Conservation (phyloP, 2,113 vertebrate genomes). For the Rattus rattus region DNA sequence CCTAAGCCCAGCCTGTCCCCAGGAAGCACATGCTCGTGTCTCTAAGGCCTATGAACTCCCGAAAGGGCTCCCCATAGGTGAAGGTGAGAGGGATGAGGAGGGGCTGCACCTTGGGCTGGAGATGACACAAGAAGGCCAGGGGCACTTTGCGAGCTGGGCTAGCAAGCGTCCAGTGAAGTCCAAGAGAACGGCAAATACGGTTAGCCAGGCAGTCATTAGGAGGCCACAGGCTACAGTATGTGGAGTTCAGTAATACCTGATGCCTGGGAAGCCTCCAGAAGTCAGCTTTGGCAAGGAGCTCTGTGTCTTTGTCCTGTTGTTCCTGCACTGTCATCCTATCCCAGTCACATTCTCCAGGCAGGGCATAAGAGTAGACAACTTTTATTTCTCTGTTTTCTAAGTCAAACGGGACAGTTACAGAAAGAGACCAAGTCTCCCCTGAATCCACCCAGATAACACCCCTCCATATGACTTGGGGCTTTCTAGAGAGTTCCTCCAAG, state of each 20-base stretch:
- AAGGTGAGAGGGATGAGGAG: neutral
- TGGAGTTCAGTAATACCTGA: fast-evolving
- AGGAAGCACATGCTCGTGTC: neutral
- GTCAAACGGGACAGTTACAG: neutral
- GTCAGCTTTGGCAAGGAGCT: neutral
- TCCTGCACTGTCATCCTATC: fast-evolving
- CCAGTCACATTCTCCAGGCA: neutral
- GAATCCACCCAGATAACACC: neutral
- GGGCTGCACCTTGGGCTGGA: neutral
- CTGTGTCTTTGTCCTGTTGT: fast-evolving
- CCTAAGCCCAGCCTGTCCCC: neutral
- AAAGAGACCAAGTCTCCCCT: neutral
- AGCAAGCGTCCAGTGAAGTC: neutral
- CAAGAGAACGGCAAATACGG: too few species aligned
- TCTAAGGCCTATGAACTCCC: neutral
- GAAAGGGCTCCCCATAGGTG: neutral
- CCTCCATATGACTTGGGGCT: fast-evolving
- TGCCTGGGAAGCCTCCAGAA: fast-evolving
- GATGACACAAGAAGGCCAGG: neutral
- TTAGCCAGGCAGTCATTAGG: too few species aligned
- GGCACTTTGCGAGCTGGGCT: neutral
- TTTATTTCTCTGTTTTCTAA: neutral
- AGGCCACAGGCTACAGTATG: fast-evolving
- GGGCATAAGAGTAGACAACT: fast-evolving
- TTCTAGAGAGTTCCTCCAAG: neutral